Percentiles rank a stretch among this genome's conserved stretches.
Evolutionary conservation across 2,888 invertebrate species (phyloP).

Genomic region (Eustalomyia histrio): DNA sequence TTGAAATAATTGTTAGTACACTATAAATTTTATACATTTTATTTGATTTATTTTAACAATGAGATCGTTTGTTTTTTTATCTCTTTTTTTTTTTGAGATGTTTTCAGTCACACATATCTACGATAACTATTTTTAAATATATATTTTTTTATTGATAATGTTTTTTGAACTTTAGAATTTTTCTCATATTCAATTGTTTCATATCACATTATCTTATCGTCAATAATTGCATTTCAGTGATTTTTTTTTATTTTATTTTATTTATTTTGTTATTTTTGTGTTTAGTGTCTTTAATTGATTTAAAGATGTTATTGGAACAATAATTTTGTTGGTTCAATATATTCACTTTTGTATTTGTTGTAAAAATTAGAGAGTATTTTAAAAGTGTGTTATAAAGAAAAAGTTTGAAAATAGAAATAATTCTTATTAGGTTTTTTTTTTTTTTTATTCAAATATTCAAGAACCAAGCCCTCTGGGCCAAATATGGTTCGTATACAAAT

Average conservation of each 20-base stretch:
- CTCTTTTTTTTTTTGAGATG: not conserved
- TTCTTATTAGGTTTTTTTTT: no score
- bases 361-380: not conserved
- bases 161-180: not conserved
- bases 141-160: slow-evolving; percentile 2
- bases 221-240: slow-evolving; percentile 21
- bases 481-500: no score
- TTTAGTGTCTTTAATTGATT: not conserved
- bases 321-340: not conserved
- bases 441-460: no score
- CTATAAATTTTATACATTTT: slow-evolving; percentile 11
- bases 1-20: not conserved
- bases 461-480: no score
- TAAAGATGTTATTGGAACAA: slow-evolving; percentile 25
- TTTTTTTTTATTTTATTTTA: slow-evolving; percentile 17
- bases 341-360: not conserved
- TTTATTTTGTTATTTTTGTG: slow-evolving; percentile 15
- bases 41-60: not conserved
- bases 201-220: slow-evolving; percentile 46
- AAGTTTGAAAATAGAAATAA: no score
- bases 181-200: not conserved
- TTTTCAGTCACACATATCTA: not conserved
- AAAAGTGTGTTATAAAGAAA: no score
- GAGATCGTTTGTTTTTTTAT: not conserved
- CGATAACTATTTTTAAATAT: slow-evolving; percentile 22